Evolutionary conservation across 2,113 vertebrate species (phyloP).

Genomic region (Eudyptes chrysolophus): DNA sequence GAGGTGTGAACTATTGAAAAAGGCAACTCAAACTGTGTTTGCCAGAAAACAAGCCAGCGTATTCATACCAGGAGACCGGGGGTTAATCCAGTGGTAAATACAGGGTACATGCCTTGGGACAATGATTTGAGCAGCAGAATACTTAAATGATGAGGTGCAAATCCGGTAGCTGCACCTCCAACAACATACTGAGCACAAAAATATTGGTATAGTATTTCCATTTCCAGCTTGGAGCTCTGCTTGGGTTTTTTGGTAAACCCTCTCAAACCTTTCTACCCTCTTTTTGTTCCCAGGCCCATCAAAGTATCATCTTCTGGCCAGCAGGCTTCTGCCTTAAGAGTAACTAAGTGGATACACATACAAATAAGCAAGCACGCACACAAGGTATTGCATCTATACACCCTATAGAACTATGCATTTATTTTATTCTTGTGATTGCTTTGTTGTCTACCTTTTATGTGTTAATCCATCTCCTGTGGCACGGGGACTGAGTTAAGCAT

Average conservation of each 20-base stretch:
- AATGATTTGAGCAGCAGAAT: not conserved
- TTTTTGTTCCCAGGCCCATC: not conserved
- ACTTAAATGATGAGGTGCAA: conserved; percentile 26
- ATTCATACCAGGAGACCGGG: not conserved
- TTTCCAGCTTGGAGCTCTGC: not conserved
- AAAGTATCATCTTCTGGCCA: not conserved
- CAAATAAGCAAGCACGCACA: not conserved
- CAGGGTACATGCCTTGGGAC: not conserved
- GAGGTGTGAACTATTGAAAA: conserved; percentile 65
- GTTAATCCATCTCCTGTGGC: not conserved
- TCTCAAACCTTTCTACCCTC: not conserved
- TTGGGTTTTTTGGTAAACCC: not conserved
- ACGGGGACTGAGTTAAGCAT: not conserved
- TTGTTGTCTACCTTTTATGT: not conserved
- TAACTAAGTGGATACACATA: not conserved
- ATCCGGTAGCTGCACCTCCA: not conserved
- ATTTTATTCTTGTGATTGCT: not conserved
- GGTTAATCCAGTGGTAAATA: conserved; percentile 1
- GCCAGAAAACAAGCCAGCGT: conserved; percentile 48
- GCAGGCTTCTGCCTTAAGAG: not conserved
- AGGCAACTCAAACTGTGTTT: conserved; percentile 58
- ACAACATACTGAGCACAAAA: not conserved
- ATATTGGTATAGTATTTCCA: not conserved
- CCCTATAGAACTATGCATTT: not conserved
- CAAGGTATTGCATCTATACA: not conserved